A percentile compares a stretch with the other conserved stretches of the same genome.
Evolutionary conservation across 2,888 invertebrate species (phyloP).

Genomic region (Agrypnus murinus): DNA sequence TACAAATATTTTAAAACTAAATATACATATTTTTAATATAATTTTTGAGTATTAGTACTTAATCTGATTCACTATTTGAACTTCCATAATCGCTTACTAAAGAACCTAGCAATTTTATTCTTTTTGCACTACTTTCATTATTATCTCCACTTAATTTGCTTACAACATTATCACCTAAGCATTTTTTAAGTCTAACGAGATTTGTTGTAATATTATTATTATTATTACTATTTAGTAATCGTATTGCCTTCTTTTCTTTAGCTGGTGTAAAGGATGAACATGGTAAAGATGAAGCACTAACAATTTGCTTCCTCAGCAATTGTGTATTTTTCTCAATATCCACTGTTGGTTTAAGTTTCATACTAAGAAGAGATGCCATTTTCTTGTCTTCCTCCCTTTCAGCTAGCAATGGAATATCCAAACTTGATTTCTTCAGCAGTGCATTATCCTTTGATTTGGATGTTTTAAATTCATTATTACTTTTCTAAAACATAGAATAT

Average conservation of each 20-base stretch:
- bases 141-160: background rate
- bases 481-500: conserved; percentile 74
- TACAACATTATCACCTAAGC: background rate
- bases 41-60: too few relatives aligned
- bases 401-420: conserved; percentile 85
- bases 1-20: too few relatives aligned
- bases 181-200: conserved; percentile 47
- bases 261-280: conserved; percentile 63
- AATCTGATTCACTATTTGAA: conserved; percentile 63
- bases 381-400: conserved; percentile 88
- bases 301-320: conserved; percentile 63
- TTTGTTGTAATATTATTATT: conserved; percentile 28
- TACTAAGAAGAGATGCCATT: conserved; percentile 84
- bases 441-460: conserved; percentile 80
- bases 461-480: conserved; percentile 84
- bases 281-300: conserved; percentile 66
- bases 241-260: conserved; percentile 67
- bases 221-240: conserved; percentile 58
- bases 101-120: conserved; percentile 53
- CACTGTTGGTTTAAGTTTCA: conserved; percentile 78
- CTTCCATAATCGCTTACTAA: conserved; percentile 65
- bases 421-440: conserved; percentile 83
- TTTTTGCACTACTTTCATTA: conserved; percentile 31
- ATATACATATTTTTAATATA: too few relatives aligned
- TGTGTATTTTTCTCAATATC: conserved; percentile 75